Base-by-base conservation (phyloP, 2,113 vertebrate genomes). In the Dipodomys merriami region DNA sequence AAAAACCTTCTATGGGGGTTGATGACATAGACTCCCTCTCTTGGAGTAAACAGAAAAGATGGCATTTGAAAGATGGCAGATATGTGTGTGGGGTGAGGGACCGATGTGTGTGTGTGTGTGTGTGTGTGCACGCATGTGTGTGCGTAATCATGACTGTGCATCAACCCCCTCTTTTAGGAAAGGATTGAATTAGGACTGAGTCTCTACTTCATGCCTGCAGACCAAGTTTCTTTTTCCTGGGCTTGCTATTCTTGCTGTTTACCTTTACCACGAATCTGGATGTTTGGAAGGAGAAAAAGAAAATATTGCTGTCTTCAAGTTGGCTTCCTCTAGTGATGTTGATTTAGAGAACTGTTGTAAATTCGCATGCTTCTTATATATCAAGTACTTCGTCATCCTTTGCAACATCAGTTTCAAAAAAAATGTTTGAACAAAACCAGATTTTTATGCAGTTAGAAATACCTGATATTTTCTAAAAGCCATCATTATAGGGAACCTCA, bases 371-470 rank as follows among this genome's bases (percentile, higher is more conserved):
- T 89, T 95, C 96, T 93, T 35, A 73, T 90, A 20, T 88, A 4
- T 22, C 71, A 0, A 82, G 6, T 88, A 35, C 60, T 95, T 91
- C 35, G 25, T n/a, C 49, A 25, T 80, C 90, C 29, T 93, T 95
- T n/a, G 86, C 35, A 72, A 74, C 88, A 15, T 82, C 1, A 85
- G 16, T 91, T 82, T 95, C 94, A 76, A 49, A 64, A 91, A 85
- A 23, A 64, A 67, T 12, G 7, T 84, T 95, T 44, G 68, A n/a
- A 67, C 72, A 96, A 83, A n/a, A 13, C 53, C 53, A 46, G 53
- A 68, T 68, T 71, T 39, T 27, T 86, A 86, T 95, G 39, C 33
- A 78, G 83, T 29, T 87, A 49, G 62, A 95, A 78, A 93, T 95
- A 7, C 73, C 3, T n/a, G 62, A 33, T 80, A 23, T 19, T 88